A percentile compares a stretch with the other conserved stretches of the same genome.
phyloP scores from a whole-genome alignment of 2,797 vertebrate species.

The Typhlichthys eigenmanni region DNA sequence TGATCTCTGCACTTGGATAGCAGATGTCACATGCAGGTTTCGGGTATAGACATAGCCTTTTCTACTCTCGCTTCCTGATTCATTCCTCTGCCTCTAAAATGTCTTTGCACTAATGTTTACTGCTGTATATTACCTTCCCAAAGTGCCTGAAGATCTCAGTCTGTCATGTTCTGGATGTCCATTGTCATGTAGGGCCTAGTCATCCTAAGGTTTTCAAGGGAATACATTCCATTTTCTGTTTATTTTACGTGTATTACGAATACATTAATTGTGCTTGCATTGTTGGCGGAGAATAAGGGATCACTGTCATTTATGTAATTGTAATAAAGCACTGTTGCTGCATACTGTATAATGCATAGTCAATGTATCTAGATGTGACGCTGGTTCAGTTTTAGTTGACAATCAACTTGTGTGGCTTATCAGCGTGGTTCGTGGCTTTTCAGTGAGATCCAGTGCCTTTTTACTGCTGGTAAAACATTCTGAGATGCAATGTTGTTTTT shows the following conservation, averaged over 20 bases:
- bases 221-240: conserved; percentile 69
- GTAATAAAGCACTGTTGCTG: conserved; percentile 56
- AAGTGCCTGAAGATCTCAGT: conserved; percentile 65
- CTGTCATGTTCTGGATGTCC: conserved; percentile 30
- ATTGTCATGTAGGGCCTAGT: conserved; percentile 17
- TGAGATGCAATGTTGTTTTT: conserved; percentile 18
- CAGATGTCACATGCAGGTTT: no score
- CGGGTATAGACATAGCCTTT: neutral
- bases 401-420: conserved; percentile 53
- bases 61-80: conserved; percentile 38
- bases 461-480: conserved; percentile 22
- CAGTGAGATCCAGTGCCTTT: conserved; percentile 36
- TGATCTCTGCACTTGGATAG: no score
- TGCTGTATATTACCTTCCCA: conserved; percentile 56
- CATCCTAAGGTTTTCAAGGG: conserved; percentile 51
- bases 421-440: conserved; percentile 25
- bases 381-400: conserved; percentile 50
- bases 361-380: conserved; percentile 30
- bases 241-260: conserved; percentile 18
- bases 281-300: conserved; percentile 66
- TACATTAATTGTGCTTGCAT: conserved; percentile 45
- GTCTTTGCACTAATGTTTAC: conserved; percentile 71
- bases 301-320: conserved; percentile 63
- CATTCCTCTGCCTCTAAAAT: conserved; percentile 63
- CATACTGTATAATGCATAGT: conserved; percentile 24